Percentiles rank a stretch among this genome's conserved stretches.
Evolutionary conservation across 2,113 vertebrate species (phyloP).

Genomic region (Isurus oxyrinchus): DNA sequence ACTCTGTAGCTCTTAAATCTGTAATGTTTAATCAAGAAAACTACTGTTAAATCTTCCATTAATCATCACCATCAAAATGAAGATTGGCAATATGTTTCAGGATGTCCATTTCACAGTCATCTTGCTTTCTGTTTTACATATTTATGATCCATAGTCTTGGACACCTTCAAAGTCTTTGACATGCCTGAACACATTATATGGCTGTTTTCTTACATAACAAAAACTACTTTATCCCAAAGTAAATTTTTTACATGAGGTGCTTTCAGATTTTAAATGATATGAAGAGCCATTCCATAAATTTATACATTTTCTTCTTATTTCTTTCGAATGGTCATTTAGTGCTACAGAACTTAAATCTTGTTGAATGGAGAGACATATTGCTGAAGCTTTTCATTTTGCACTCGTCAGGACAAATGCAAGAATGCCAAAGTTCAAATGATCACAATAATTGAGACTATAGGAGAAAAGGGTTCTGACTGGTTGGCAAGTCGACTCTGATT

Average conservation of each 20-base stretch:
- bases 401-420: too few relatives aligned
- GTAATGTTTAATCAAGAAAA: too few relatives aligned
- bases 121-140: background rate
- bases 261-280: background rate
- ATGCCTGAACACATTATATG: background rate
- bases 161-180: background rate
- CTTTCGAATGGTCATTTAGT: background rate
- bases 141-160: background rate
- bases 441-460: too few relatives aligned
- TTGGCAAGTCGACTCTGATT: background rate
- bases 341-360: too few relatives aligned
- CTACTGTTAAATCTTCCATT: too few relatives aligned
- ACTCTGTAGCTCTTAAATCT: too few relatives aligned
- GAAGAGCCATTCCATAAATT: background rate
- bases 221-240: background rate
- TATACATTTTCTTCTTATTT: background rate
- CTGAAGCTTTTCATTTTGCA: too few relatives aligned
- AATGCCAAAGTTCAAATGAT: too few relatives aligned
- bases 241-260: background rate
- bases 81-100: background rate
- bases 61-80: background rate
- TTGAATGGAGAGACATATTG: too few relatives aligned
- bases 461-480: background rate
- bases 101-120: background rate
- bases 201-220: background rate